Conservation (phyloP, 2,113 vertebrate species). For the Sialia sialis region DNA sequence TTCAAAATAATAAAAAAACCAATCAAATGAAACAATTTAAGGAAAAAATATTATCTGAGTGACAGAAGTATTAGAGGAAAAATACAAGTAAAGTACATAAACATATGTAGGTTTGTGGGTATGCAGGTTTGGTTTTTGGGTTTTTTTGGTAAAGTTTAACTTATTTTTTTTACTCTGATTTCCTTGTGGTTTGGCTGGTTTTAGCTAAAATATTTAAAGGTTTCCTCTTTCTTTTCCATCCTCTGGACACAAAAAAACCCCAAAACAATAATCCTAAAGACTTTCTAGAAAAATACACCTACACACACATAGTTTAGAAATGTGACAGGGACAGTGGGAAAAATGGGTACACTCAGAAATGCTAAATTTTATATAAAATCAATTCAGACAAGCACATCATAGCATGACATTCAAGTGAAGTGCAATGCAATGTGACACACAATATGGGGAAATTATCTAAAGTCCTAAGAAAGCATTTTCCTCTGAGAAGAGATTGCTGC, state of each 20-base stretch:
- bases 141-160: background rate
- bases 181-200: background rate
- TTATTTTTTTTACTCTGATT: background rate
- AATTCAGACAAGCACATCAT: background rate
- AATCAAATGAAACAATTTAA: background rate
- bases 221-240: background rate
- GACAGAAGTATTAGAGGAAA: background rate
- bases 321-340: background rate
- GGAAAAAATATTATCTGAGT: background rate
- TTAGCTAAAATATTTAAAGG: background rate
- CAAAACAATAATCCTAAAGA: background rate
- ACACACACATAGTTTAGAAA: background rate
- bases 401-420: background rate
- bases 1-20: background rate
- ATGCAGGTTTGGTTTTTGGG: rapidly evolving
- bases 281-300: background rate
- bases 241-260: background rate
- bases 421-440: background rate
- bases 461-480: background rate
- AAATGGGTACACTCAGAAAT: background rate
- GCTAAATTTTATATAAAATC: background rate
- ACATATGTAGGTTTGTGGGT: background rate
- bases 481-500: background rate
- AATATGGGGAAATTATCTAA: background rate
- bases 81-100: background rate